Evolutionary conservation across 2,888 invertebrate genomes (phyloP), one percentile per base, ranked within the genome.

Genomic region (Mesochorus sp.): DNA sequence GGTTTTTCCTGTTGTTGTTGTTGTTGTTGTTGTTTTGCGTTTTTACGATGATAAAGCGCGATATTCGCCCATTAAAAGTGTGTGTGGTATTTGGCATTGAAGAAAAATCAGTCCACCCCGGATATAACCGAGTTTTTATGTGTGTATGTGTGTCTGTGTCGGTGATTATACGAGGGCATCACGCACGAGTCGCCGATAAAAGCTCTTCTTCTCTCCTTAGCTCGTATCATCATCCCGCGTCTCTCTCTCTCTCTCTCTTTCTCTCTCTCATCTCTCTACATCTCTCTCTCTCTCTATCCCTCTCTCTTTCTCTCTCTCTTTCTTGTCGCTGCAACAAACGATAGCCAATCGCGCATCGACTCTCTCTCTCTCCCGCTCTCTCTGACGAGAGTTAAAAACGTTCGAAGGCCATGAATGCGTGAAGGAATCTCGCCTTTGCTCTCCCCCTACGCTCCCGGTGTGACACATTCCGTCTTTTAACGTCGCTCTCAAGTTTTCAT

Each of bases 371-470:
- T n/a, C n/a, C n/a, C n/a, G n/a, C n/a, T n/a, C n/a, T n/a, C n/a
- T n/a, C n/a, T n/a, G 80, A 80, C 81, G 77, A 76, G 83, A 76
- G 83, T 84, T 86, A 86, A 85, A 86, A 88, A 86, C 84, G 82
- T 83, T 81, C 80, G 81, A 86, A 88, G 85, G 82, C 75, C 84
- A 72, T 24, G 57, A 47, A 28, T 14, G 19, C 49, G 31, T 28
- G 24, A 62, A 66, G 51, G 61, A 75, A 34, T 59, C 26, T 47
- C 57, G 34, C 24, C 21, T 37, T 53, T n/a, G n/a, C 24, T 42
- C 53, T 47, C 24, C 14, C 6, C 53, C 51, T n/a, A 12, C 76
- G 5, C n/a, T n/a, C n/a, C n/a, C n/a, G n/a, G n/a, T n/a, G 51
- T 42, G 28, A 53, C 67, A 34, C 61, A 31, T 68, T 21, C 73